Percentiles rank a stretch among this genome's conserved stretches.
phyloP scores from a whole-genome alignment of 2,113 vertebrate species.

The Nothobranchius furzeri region DNA sequence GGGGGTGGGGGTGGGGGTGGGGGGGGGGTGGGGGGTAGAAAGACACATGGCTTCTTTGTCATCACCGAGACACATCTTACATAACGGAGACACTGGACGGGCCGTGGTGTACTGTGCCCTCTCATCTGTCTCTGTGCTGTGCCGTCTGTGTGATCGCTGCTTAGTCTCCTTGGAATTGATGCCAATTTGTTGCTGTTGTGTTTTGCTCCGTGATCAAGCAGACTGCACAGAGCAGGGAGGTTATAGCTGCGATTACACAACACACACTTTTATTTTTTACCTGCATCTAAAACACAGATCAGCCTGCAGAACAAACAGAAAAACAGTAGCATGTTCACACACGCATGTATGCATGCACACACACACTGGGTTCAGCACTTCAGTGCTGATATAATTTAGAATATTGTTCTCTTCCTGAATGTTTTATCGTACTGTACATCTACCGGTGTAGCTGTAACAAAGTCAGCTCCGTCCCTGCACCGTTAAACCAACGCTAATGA shows the following conservation, averaged over 20 bases:
- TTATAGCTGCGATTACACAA: slow-evolving; percentile 2
- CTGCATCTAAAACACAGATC: slow-evolving; percentile 2
- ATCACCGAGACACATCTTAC: slow-evolving; percentile 32
- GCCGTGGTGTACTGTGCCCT: slow-evolving; percentile 13
- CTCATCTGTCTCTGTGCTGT: slow-evolving; percentile 1
- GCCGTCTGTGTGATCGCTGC: background rate
- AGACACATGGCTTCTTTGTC: slow-evolving; percentile 38
- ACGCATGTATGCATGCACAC: background rate
- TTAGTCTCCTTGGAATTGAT: background rate
- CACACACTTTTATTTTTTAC: slow-evolving; percentile 1
- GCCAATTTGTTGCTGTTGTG: slow-evolving; percentile 21
- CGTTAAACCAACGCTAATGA: slow-evolving; percentile 10
- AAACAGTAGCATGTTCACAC: background rate
- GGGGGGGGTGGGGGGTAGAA: background rate
- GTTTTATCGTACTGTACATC: background rate
- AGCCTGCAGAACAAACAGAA: slow-evolving; percentile 1
- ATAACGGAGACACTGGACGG: slow-evolving; percentile 39
- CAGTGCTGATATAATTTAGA: background rate
- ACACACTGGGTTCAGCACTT: background rate
- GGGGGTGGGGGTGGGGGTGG: too few species aligned
- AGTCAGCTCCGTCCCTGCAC: slow-evolving; percentile 13
- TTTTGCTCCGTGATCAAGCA: slow-evolving; percentile 13
- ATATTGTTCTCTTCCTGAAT: background rate
- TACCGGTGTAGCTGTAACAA: background rate
- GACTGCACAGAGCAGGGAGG: background rate